Evolutionary conservation across 2,113 vertebrate genomes (phyloP), one percentile per base, ranked within the genome.

Genomic region (Oplegnathus fasciatus): DNA sequence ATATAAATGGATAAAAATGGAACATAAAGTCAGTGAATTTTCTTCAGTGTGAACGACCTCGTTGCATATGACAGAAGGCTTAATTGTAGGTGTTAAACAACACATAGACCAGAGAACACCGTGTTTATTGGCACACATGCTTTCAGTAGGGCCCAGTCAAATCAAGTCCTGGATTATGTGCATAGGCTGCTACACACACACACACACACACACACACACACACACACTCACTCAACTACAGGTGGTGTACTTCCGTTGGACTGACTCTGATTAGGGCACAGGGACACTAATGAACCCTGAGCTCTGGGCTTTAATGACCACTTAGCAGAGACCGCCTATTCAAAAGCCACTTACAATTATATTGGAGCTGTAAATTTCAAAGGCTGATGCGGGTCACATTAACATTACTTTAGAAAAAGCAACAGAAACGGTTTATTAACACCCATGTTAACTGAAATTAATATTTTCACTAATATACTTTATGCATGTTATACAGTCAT

Each of bases 41-140:
- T 66, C 67, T 65, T 86, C 13, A 80, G 22, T 77, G 75, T 79
- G 62, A 81, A 74, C 20, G 17, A n/a, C 42, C 55, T 24, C 72
- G 84, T 69, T 85, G 75, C 75, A 80, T 66, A 58, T 64, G 88
- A 82, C 79, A 37, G 81, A 75, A 37, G 55, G 66, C 70, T 86
- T 82, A 81, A 91, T 67, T 79, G 68, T 72, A 91, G 90, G 87
- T 93, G 92, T 91, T 90, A 87, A 93, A 91, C 86, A 81, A 89
- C 78, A 87, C 78, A 71, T 58, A 80, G 83, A 84, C 70, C 85
- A 91, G 87, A 87, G 84, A 80, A 80, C 89, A 65, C 85, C 80
- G 92, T 93, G 93, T 94, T 93, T 91, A 92, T 91, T 88, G 80
- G 72, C 85, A 22, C 87, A 85, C 75, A 86, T 95, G 93, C 89